A percentile compares a stretch with the other conserved stretches of the same genome.
Evolutionary conservation across 2,797 vertebrate genomes (phyloP).

Genomic region (Gambelia wislizenii): DNA sequence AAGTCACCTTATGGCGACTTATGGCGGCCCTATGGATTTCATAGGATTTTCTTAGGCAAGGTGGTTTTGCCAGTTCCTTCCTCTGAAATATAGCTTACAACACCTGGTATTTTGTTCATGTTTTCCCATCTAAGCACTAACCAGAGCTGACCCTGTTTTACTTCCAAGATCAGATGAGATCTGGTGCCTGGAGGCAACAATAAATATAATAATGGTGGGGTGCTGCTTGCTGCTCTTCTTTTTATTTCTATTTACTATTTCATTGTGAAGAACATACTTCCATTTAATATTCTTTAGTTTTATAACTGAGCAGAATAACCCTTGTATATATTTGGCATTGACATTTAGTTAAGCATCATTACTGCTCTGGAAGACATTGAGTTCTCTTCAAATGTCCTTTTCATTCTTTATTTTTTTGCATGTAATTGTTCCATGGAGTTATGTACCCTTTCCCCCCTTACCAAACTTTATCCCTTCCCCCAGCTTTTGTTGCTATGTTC

Average conservation of each 20-base stretch:
- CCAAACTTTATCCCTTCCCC: neutral
- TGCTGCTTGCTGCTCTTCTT: neutral
- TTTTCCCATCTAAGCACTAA: too few relatives aligned
- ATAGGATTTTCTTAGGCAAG: too few relatives aligned
- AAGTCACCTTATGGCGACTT: too few relatives aligned
- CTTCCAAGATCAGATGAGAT: too few relatives aligned
- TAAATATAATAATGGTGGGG: too few relatives aligned
- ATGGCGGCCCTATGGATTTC: too few relatives aligned
- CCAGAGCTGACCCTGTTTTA: too few relatives aligned
- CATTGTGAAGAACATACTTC: neutral
- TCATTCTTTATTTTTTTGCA: neutral
- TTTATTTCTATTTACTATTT: conserved; percentile 7
- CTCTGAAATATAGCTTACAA: too few relatives aligned
- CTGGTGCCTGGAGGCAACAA: too few relatives aligned
- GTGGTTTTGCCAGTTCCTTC: too few relatives aligned
- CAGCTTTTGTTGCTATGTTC: too few relatives aligned
- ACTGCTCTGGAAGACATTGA: neutral
- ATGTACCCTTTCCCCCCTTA: neutral
- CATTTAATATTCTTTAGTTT: neutral
- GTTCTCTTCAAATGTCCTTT: neutral
- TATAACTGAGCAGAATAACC: neutral
- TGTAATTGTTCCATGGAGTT: neutral
- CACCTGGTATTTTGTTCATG: too few relatives aligned
- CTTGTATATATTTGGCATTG: neutral
- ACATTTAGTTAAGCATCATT: neutral